A percentile compares a stretch with the other conserved stretches of the same genome.
Conservation (phyloP, 2,113 vertebrate genomes). For the Psilopogon haemacephalus region DNA sequence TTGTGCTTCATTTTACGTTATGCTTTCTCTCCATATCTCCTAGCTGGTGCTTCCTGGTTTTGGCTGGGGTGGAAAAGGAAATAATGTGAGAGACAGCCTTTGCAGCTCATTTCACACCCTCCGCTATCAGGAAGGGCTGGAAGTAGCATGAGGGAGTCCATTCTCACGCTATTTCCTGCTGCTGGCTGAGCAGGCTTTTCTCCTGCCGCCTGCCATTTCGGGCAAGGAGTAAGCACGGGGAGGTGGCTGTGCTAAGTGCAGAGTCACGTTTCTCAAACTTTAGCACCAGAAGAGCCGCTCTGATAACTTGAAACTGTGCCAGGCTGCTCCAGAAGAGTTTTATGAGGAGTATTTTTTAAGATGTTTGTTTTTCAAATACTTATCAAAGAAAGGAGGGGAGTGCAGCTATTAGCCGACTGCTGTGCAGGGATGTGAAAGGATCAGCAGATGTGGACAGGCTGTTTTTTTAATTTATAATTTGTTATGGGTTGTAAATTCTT, state of each 20-base stretch:
- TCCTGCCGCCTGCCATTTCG: constrained; percentile 41
- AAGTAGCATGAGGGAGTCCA: constrained; percentile 33
- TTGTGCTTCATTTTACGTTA: fast-evolving
- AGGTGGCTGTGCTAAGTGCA: background rate
- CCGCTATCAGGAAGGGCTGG: constrained; percentile 56
- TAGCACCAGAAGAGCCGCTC: background rate
- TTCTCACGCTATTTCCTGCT: constrained; percentile 67
- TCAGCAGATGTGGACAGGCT: background rate
- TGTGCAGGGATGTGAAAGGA: background rate
- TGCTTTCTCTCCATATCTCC: background rate
- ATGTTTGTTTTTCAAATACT: constrained; percentile 49
- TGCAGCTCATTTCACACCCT: constrained; percentile 27
- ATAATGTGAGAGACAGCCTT: background rate
- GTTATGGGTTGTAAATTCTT: background rate
- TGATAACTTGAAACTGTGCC: background rate
- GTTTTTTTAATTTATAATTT: background rate
- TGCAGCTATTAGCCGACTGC: background rate
- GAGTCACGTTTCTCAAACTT: background rate
- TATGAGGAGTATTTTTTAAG: constrained; percentile 46
- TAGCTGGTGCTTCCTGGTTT: constrained; percentile 25
- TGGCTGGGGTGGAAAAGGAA: constrained; percentile 54
- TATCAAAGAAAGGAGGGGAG: background rate
- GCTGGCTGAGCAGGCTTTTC: background rate
- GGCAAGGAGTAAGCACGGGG: background rate
- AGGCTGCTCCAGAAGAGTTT: constrained; percentile 19